Evolutionary conservation across 64 coral and sea anemone species (phyloP), one percentile per base, ranked within the genome.

Genomic region (Anthopleura sola): DNA sequence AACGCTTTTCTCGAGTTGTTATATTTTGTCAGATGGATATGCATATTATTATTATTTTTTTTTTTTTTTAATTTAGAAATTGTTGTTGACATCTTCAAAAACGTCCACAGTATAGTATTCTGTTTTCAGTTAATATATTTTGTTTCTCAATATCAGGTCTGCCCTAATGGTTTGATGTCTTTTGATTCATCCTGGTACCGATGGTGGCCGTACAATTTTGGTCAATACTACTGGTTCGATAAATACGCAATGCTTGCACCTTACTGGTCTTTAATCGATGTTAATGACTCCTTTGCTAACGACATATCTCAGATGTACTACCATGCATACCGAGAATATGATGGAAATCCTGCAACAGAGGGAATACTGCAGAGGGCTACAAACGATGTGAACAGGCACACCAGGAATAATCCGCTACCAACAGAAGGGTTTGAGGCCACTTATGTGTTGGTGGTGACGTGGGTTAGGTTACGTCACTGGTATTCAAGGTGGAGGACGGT

Each of bases 131-230:
- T 44, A 44, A 44, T 44, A 44, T 44, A 44, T 44, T 44, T 44
- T 44, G 4, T 44, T 44, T 44, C 0, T 44, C 9, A 44, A 44
- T 44, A 44, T 6, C 9, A 91, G 90, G 55, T 86, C 33, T 91
- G 90, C 40, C 77, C 56, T 0, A 82, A 86, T 82, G 90, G 90
- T n/a, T 29, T 69, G 13, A 91, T 91, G 55, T 83, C 84, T 60
- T 91, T 91, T 20, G 76, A 81, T 17, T 24, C 17, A 19, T 37
- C 78, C 11, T 54, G 84, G 33, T 20, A 80, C 31, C 56, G 80
- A 38, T 66, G 85, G 84, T 48, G 85, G 39, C 78, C 90, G 17
- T 91, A 86, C 78, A 82, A 82, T 13, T 91, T 91, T 81, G 90
- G 90, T 26, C 84, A 91, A 56, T 82, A 76, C 60, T 86, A 51